Evolutionary conservation across 2,113 vertebrate genomes (phyloP), one percentile per base, ranked within the genome.

Genomic region (Dendropsophus ebraccatus): DNA sequence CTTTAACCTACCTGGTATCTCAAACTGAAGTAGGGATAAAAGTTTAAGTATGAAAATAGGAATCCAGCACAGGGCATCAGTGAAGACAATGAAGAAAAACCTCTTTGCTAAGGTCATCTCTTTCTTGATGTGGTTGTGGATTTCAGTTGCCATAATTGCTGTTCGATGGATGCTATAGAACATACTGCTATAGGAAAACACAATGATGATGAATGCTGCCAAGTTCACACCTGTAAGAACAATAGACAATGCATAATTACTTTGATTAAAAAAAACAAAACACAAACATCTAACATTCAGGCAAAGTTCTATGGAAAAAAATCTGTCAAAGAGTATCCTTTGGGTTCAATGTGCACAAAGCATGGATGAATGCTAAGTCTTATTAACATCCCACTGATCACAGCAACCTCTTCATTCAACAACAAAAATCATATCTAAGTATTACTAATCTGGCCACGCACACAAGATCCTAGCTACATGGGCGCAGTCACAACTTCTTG

Each of bases 41-140:
- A 98, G 95, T 93, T 99, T 99, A 88, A 99, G 93, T 91, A 98
- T 90, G 91, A 99, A 99, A 88, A 99, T 98, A 30, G 98, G 98
- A 87, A 99, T 97, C 98, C 98, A 99, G 91, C 98, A 99, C 0
- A 99, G 92, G 0, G 97, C 97, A 85, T 99, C 96, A 0, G 98
- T 99, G 87, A 99, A 97, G 69, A 99, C 97, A 72, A 99, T 99
- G 82, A 97, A 98, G 94, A 99, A 99, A 93, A 99, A 99, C 3
- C 97, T 93, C 86, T 99, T 99, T 88, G 97, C 98, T 49, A 99
- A 96, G 45, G 94, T 94, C 91, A 99, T 94, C 89, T 99, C 98
- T 81, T 97, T 97, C 89, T 96, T 98, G 87, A 99, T 95, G 89
- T 97, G 97, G 91, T 96, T 98, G 92, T 90, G 95, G 92, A 97